phyloP scores from a whole-genome alignment of 2,113 vertebrate species.

The Thalassarche chlororhynchos region DNA sequence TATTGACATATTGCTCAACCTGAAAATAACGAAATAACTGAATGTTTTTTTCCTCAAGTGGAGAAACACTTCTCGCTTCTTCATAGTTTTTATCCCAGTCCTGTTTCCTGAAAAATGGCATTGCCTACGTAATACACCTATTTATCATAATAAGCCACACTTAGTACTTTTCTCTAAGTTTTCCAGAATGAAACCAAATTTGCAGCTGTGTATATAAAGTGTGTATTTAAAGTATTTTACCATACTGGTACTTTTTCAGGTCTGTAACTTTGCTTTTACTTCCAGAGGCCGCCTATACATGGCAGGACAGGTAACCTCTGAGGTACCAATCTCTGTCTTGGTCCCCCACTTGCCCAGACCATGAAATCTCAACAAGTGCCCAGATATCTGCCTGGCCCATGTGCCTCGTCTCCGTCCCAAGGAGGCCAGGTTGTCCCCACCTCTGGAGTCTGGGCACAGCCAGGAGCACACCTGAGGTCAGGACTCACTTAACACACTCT shows the following conservation, averaged over 20 bases:
- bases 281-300: background rate
- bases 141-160: background rate
- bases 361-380: background rate
- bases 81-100: background rate
- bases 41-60: background rate
- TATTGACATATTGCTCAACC: background rate
- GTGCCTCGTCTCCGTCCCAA: background rate
- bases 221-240: background rate
- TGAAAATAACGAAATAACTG: background rate
- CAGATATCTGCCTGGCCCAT: background rate
- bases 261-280: background rate
- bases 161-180: background rate
- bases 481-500: background rate
- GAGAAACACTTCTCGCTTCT: background rate
- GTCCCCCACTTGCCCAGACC: background rate
- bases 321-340: background rate
- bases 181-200: background rate
- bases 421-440: background rate
- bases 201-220: background rate
- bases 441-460: background rate
- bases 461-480: background rate
- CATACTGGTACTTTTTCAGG: background rate
- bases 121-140: background rate
- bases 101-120: background rate
- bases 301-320: too few relatives aligned